A percentile compares a stretch with the other conserved stretches of the same genome.
These are phyloP conservation scores for Agrochola circellaris DNA, from an alignment of 2,888 invertebrate genomes.

Conservation along the genomic window DNA sequence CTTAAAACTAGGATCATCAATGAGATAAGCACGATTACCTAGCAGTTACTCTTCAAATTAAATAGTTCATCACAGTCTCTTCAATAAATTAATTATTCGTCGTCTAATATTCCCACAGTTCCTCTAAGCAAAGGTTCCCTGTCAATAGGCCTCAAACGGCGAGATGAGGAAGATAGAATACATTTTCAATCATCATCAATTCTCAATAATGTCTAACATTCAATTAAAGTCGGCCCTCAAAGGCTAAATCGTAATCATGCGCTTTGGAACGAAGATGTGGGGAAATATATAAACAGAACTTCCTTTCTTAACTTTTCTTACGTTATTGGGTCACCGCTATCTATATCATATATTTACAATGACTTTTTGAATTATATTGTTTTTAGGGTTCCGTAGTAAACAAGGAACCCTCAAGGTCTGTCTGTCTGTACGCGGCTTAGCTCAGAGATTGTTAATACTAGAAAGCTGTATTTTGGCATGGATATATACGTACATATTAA, in stretches of 20 bases:
- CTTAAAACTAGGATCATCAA: neutral
- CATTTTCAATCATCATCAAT: slow-evolving; percentile 64
- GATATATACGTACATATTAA: no score
- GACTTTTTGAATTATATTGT: no score
- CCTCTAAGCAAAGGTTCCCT: slow-evolving; percentile 25
- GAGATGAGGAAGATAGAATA: slow-evolving; percentile 52
- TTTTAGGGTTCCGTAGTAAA: no score
- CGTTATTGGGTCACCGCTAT: neutral
- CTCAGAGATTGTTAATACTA: no score
- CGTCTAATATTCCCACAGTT: slow-evolving; percentile 26
- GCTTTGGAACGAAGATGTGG: slow-evolving; percentile 45
- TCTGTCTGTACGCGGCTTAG: no score
- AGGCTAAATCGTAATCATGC: slow-evolving; percentile 55
- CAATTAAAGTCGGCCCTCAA: slow-evolving; percentile 57
- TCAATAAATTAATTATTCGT: slow-evolving; percentile 48
- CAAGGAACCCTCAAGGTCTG: no score
- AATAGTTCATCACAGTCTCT: slow-evolving; percentile 22
- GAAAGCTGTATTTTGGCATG: no score
- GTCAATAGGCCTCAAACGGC: slow-evolving; percentile 35
- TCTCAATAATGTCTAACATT: slow-evolving; percentile 63
- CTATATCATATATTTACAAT: no score
- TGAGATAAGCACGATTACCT: neutral
- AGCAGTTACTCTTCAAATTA: neutral
- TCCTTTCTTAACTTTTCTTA: neutral
- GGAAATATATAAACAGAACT: neutral